phyloP scores from a whole-genome alignment of 2,113 vertebrate species.

The Poeciliopsis turrubarensis region DNA sequence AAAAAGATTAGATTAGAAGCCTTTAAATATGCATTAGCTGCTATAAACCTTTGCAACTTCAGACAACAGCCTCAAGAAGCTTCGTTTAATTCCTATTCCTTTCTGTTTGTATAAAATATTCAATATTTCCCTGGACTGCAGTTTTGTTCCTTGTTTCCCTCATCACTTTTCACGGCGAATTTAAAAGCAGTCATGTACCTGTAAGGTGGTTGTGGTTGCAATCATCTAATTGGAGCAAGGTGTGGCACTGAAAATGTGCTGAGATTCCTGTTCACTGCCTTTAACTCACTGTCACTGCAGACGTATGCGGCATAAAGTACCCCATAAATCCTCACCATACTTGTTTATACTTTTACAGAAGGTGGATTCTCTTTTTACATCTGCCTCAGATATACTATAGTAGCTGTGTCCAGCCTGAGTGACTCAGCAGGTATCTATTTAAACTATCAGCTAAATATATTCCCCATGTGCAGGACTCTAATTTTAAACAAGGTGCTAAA shows the following conservation, averaged over 20 bases:
- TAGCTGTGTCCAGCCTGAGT: slow-evolving; percentile 40
- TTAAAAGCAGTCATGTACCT: neutral
- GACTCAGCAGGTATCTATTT: slow-evolving; percentile 66
- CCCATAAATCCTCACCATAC: neutral
- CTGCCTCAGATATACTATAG: slow-evolving; percentile 23
- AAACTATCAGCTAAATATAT: slow-evolving; percentile 59
- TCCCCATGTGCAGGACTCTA: slow-evolving; percentile 69
- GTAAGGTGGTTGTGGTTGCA: neutral
- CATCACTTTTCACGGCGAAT: neutral
- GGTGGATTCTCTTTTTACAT: slow-evolving; percentile 4
- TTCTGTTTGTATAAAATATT: neutral
- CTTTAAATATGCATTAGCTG: neutral
- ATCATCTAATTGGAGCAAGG: neutral
- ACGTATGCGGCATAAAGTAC: neutral
- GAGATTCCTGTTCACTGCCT: neutral
- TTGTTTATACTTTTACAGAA: neutral
- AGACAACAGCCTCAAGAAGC: neutral
- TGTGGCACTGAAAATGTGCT: neutral
- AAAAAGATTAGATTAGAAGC: neutral
- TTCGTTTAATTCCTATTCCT: neutral
- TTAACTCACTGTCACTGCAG: neutral
- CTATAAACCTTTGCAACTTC: neutral
- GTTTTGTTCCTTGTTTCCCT: neutral
- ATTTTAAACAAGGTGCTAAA: slow-evolving; percentile 75
- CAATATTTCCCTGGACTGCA: neutral